A percentile compares a stretch with the other conserved stretches of the same genome.
phyloP scores from a whole-genome alignment of 2,797 vertebrate species.

The Helostoma temminkii region DNA sequence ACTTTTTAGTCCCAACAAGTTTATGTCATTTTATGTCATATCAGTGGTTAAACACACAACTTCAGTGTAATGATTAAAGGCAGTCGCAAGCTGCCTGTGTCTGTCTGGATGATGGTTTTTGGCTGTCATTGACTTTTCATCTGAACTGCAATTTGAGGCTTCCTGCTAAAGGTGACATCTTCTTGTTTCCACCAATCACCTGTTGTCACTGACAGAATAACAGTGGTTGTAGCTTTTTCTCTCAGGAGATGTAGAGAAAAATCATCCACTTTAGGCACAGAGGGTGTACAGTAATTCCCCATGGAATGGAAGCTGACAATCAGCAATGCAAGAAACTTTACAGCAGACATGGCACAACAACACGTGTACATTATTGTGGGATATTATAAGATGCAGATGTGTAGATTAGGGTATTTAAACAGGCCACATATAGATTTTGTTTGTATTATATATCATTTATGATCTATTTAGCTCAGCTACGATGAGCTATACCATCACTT shows the following conservation, averaged over 20 bases:
- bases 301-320: background rate
- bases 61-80: slow-evolving; percentile 22
- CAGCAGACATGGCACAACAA: background rate
- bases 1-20: slow-evolving; percentile 18
- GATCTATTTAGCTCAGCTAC: slow-evolving; percentile 20
- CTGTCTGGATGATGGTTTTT: slow-evolving; percentile 9
- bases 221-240: slow-evolving; percentile 5
- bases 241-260: background rate
- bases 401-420: background rate
- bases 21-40: background rate
- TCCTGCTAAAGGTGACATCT: slow-evolving; percentile 32
- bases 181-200: slow-evolving; percentile 39
- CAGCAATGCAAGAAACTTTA: background rate
- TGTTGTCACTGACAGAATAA: slow-evolving; percentile 13
- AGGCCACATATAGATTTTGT: background rate
- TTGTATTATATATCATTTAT: background rate
- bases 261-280: background rate
- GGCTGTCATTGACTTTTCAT: slow-evolving; percentile 30
- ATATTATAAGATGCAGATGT: background rate
- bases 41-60: slow-evolving; percentile 3
- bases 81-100: slow-evolving; percentile 12
- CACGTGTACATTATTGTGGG: background rate
- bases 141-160: slow-evolving; percentile 24
- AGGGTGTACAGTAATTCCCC: background rate
- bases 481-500: slow-evolving; percentile 5